A percentile compares a stretch with the other conserved stretches of the same genome.
phyloP scores from a whole-genome alignment of 2,888 invertebrate species.

The Ophonus ardosiacus region DNA sequence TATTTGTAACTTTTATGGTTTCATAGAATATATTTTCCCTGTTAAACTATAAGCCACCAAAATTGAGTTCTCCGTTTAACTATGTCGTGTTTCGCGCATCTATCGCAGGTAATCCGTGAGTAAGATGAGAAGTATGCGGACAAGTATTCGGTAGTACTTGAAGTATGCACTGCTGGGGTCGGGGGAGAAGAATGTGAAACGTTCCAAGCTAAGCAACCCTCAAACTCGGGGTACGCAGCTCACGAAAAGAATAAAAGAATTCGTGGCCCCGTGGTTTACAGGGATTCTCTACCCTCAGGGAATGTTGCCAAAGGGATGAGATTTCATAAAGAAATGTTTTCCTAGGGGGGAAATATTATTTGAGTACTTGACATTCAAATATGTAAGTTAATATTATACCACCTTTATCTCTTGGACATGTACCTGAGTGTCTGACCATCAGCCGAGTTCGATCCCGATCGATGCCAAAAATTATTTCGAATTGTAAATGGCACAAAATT shows the following conservation, averaged over 20 bases:
- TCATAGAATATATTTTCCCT: neutral
- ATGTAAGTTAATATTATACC: neutral
- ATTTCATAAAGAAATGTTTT: neutral
- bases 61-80: neutral
- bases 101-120: constrained; percentile 45
- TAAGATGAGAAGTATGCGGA: constrained; percentile 62
- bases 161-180: constrained; percentile 55
- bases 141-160: constrained; percentile 64
- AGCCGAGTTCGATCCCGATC: too few species aligned
- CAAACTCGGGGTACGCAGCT: neutral
- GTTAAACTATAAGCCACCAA: neutral
- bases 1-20: neutral
- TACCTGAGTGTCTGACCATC: too few species aligned
- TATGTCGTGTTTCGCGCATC: constrained; percentile 13
- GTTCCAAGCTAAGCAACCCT: constrained; percentile 25
- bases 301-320: neutral
- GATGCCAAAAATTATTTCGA: too few species aligned
- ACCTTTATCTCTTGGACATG: too few species aligned
- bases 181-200: constrained; percentile 56
- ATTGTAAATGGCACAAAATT: too few species aligned
- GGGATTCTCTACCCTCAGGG: neutral
- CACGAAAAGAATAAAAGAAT: constrained; percentile 54
- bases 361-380: neutral
- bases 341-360: neutral
- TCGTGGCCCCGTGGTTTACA: constrained; percentile 23